Base-by-base conservation (phyloP, 2,888 invertebrate species). In the Agrotis exclamationis region DNA sequence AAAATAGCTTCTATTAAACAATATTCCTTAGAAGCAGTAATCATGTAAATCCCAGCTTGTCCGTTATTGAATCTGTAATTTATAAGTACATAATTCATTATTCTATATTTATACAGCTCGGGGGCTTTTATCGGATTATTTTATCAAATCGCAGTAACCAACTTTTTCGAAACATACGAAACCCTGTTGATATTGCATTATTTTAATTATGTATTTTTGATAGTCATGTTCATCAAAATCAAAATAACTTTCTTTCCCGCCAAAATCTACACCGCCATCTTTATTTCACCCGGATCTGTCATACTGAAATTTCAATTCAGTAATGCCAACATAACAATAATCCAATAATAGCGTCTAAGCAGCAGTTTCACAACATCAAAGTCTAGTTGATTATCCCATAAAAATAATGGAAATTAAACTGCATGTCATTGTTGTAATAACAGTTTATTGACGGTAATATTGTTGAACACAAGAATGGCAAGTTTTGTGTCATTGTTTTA, bases 361-460 rank as follows among this genome's bases (percentile, higher is more conserved):
- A 54, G 50, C 33, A 9, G 56, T 78, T 67, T 73, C 24, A 44
- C 69, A 71, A 70, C 69, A 16, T 48, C 11, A 28, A 51, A 50
- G 50, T 73, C 74, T 69, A 53, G 58, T 66, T 60, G 54, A 76
- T 74, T 67, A 79, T 67, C 66, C 45, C 69, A 83, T 83, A 83
- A 80, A 83, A 74, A 51, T 83, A 83, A 83, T 79, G 64, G 67
- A 39, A 51, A 22, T 62, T 74, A 78, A 70, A 58, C 58, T 47
- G 28, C 47, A 22, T 22, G 63, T 67, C 79, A 71, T 82, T 73
- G 70, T 77, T 57, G 56, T 64, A 81, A 74, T 82, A 72, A 67
- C 39, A 45, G 44, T 57, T 66, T 59, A 72, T 74, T 70, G 54
- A 7, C n/a, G 56, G 44, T 72, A 59, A 74, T 79, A 50, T 50